Evolutionary conservation across 2,797 vertebrate species (phyloP).

Genomic region (Cetoscarus ocellatus): DNA sequence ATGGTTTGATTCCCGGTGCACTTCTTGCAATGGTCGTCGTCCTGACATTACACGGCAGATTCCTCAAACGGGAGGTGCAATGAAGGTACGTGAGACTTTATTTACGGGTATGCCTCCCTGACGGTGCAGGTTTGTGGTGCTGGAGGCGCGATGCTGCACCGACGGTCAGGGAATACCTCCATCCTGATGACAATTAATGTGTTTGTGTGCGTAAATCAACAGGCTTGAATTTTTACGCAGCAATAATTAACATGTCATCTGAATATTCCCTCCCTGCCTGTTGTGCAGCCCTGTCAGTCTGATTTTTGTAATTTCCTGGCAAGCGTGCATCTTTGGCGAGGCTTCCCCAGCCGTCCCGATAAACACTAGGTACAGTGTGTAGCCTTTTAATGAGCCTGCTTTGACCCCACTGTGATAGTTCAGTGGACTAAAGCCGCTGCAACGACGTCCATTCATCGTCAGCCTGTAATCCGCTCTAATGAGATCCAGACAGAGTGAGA

Average conservation of each 20-base stretch:
- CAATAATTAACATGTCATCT: constrained; percentile 1
- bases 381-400: constrained; percentile 48
- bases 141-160: constrained; percentile 49
- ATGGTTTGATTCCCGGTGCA: constrained; percentile 83
- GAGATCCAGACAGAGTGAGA: constrained; percentile 52
- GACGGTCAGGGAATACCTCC: constrained; percentile 42
- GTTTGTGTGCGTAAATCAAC: constrained; percentile 26
- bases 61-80: constrained; percentile 80
- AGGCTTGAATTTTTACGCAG: constrained; percentile 24
- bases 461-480: constrained; percentile 79
- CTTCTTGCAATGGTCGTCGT: constrained; percentile 80
- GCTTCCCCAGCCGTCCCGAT: constrained; percentile 17
- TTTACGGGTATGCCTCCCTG: background rate
- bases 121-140: constrained; percentile 3
- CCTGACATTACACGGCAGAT: constrained; percentile 76
- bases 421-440: constrained; percentile 62
- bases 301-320: background rate
- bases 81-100: constrained; percentile 80
- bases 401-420: constrained; percentile 60
- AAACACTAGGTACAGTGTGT: constrained; percentile 53
- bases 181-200: constrained; percentile 29
- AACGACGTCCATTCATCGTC: constrained; percentile 71
- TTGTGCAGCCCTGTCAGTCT: background rate
- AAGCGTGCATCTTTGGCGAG: constrained; percentile 11
- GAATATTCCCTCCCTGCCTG: background rate